These are phyloP conservation scores for Hetaerina americana DNA, from an alignment of 1,140 invertebrate species.

Conservation along the genomic window DNA sequence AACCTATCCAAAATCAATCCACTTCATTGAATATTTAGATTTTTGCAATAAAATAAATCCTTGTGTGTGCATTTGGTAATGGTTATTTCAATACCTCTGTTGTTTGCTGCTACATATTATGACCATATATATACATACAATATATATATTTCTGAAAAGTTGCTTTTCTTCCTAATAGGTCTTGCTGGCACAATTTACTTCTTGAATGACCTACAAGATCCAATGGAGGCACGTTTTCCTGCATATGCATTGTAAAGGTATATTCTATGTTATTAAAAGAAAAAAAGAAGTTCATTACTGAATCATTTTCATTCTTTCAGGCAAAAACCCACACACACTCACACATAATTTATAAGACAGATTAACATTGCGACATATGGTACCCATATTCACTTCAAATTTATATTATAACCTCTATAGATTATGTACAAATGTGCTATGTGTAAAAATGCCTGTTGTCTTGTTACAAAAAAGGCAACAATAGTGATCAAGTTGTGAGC, in stretches of 20 bases:
- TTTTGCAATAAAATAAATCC: too few species aligned
- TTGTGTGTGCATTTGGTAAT: too few species aligned
- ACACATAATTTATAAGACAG: neutral
- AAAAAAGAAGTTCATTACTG: neutral
- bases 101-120: too few species aligned
- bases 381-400: neutral
- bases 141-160: too few species aligned
- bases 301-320: neutral
- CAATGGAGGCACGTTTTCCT: constrained; percentile 51
- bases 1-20: too few species aligned
- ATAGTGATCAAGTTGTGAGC: neutral
- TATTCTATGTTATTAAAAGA: neutral
- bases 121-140: too few species aligned
- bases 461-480: neutral
- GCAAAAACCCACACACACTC: neutral
- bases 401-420: neutral
- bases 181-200: constrained; percentile 56
- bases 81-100: too few species aligned
- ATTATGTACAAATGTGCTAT: neutral
- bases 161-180: constrained; percentile 27
- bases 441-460: neutral
- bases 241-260: constrained; percentile 28
- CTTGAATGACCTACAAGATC: constrained; percentile 45
- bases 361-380: neutral
- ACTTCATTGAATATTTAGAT: too few species aligned